Evolutionary conservation across 2,888 invertebrate species (phyloP).

Genomic region (Drosophila quinaria): DNA sequence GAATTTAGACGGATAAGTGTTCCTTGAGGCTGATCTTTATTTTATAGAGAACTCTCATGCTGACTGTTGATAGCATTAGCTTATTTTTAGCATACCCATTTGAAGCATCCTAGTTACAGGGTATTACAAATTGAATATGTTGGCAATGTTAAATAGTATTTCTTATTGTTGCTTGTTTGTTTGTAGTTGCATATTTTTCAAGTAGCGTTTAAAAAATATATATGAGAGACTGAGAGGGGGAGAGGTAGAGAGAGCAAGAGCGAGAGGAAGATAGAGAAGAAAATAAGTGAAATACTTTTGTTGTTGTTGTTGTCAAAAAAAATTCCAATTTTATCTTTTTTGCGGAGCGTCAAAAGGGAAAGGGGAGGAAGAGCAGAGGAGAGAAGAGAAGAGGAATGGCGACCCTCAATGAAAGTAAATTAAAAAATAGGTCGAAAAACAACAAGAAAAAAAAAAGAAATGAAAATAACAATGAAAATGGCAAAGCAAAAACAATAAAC

Average conservation of each 20-base stretch:
- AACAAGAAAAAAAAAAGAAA: slow-evolving; percentile 15
- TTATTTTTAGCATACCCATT: neutral
- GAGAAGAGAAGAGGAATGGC: neutral
- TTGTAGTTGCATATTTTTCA: slow-evolving; percentile 25
- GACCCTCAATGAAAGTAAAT: slow-evolving; percentile 49
- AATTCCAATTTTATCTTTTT: slow-evolving; percentile 69
- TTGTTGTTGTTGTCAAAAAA: slow-evolving; percentile 53
- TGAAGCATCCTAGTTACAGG: neutral
- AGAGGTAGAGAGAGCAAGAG: neutral
- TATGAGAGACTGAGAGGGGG: neutral
- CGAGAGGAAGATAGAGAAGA: neutral
- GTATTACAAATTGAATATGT: slow-evolving; percentile 22
- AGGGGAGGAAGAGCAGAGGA: neutral
- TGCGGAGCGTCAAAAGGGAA: neutral
- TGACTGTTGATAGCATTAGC: neutral
- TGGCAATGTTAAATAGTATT: slow-evolving; percentile 44
- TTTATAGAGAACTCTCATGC: neutral
- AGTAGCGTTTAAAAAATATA: slow-evolving; percentile 20
- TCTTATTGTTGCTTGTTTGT: slow-evolving; percentile 26
- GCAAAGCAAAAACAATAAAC: slow-evolving; percentile 12
- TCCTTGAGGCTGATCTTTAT: neutral
- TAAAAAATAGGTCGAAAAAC: slow-evolving; percentile 54
- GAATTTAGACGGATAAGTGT: neutral
- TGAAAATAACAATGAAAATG: slow-evolving; percentile 7
- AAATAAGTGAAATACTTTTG: slow-evolving; percentile 58